A percentile compares a stretch with the other conserved stretches of the same genome.
Evolutionary conservation across 2,113 vertebrate species (phyloP).

Genomic region (Catharus fuscescens): DNA sequence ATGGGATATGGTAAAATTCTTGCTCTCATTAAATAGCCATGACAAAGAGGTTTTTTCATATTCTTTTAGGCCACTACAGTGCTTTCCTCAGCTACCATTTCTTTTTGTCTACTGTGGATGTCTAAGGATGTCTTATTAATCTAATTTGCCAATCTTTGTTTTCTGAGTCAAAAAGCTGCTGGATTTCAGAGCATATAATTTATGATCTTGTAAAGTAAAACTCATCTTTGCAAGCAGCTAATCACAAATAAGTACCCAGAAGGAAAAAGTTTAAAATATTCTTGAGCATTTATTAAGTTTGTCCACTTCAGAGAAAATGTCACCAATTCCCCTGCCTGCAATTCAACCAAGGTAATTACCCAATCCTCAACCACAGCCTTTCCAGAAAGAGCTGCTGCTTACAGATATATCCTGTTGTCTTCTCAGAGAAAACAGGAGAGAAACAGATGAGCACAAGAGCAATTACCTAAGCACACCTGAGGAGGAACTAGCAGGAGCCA

Average conservation of each 20-base stretch:
- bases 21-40: not conserved
- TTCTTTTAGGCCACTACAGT: not conserved
- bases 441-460: not conserved
- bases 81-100: not conserved
- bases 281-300: not conserved
- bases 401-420: not conserved
- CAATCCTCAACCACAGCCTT: not conserved
- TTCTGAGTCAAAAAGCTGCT: not conserved
- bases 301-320: not conserved
- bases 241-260: not conserved
- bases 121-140: not conserved
- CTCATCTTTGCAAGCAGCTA: not conserved
- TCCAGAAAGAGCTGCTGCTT: not conserved
- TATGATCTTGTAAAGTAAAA: not conserved
- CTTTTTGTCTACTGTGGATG: not conserved
- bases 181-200: not conserved
- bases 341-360: not conserved
- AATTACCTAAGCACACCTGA: not conserved
- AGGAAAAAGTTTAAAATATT: not conserved
- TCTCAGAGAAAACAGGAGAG: not conserved
- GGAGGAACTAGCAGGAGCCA: not conserved
- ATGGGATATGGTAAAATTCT: not conserved
- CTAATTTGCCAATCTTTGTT: not conserved
- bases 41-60: fast-evolving
- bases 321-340: not conserved